These are phyloP conservation scores for Acanthococcus lagerstroemiae DNA, from an alignment of 2,888 invertebrate species.

Conservation along the genomic window DNA sequence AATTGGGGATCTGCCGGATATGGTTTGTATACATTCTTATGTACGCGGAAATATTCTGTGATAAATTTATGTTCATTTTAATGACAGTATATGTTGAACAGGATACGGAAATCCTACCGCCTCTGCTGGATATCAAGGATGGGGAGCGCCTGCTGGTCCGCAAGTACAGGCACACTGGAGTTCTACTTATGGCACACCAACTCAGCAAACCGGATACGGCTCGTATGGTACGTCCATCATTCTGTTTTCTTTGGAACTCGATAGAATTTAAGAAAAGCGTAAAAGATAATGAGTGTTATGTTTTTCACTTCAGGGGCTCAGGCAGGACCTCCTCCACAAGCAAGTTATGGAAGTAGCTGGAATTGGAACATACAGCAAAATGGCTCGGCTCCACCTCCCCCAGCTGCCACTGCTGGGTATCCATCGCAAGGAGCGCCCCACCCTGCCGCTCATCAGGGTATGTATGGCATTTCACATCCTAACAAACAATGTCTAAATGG, in stretches of 20 bases:
- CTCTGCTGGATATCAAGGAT: slow-evolving; percentile 70
- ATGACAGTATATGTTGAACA: neutral
- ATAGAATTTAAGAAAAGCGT: neutral
- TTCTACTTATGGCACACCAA: slow-evolving; percentile 67
- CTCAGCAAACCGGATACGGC: slow-evolving; percentile 77
- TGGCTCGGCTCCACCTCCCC: slow-evolving; percentile 34
- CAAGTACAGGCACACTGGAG: slow-evolving; percentile 71
- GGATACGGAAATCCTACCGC: slow-evolving; percentile 73
- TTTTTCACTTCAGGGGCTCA: slow-evolving; percentile 38
- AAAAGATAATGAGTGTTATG: too few relatives aligned
- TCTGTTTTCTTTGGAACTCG: too few relatives aligned
- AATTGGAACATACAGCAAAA: slow-evolving; percentile 75
- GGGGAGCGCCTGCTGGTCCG: slow-evolving; percentile 83
- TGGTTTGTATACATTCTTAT: slow-evolving; percentile 3
- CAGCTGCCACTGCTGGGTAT: slow-evolving; percentile 39
- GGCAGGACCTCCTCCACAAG: slow-evolving; percentile 39
- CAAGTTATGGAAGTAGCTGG: slow-evolving; percentile 43
- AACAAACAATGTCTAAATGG: neutral
- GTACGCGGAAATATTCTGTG: neutral
- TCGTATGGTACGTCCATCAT: slow-evolving; percentile 73
- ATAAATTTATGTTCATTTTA: neutral
- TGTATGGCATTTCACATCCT: too few relatives aligned
- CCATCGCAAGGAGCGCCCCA: slow-evolving; percentile 30
- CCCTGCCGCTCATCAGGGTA: slow-evolving; percentile 32
- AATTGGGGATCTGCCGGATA: slow-evolving; percentile 29